Base-by-base conservation (phyloP, 30 jellyfish, hydroid and myxozoan genomes). In the Turritopsis dohrnii region DNA sequence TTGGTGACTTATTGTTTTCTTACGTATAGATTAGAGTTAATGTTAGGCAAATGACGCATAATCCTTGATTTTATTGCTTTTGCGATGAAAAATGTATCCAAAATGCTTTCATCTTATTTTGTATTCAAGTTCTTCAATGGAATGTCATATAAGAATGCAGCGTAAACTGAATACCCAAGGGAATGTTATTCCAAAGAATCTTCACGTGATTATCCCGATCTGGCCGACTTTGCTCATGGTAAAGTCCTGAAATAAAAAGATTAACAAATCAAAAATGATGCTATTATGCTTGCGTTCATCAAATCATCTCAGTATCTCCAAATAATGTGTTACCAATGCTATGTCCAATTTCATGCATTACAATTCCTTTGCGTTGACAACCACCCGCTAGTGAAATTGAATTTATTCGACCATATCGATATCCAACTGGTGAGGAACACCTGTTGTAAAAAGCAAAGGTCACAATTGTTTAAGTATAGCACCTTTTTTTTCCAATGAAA, bases 371-470 rank as follows among this genome's bases (percentile, higher is more conserved):
- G 26, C 60, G 52, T 41, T 28, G 29, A 53, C 87, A 80, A 21
- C 87, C 87, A 24, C 53, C 17, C 24, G 82, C 87, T 41, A 80
- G 27, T 16, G 87, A 80, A 52, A 80, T 54, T 9, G 52, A 1
- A 52, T 80, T 80, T 17, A 52, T 53, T 22, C 87, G 25, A n/a
- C 84, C 84, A 16, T 0, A 18, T 53, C 79, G 52, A 26, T 80
- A 80, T 16, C 87, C 87, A 53, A 80, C 87, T 53, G 87, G 87
- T 53, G 87, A 80, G 3, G 87, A 80, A 53, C 87, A 80, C 7
- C 87, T 80, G 53, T 41, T 3, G 60, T 41, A 41, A 41, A 41
- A 41, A 41, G n/a, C n/a, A n/a, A n/a, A n/a, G n/a, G n/a, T n/a
- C n/a, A n/a, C n/a, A n/a, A n/a, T n/a, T n/a, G n/a, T n/a, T n/a